Percentiles rank a stretch among this genome's conserved stretches.
Evolutionary conservation across 2,888 invertebrate species (phyloP).

Genomic region (Anaspis maculata): DNA sequence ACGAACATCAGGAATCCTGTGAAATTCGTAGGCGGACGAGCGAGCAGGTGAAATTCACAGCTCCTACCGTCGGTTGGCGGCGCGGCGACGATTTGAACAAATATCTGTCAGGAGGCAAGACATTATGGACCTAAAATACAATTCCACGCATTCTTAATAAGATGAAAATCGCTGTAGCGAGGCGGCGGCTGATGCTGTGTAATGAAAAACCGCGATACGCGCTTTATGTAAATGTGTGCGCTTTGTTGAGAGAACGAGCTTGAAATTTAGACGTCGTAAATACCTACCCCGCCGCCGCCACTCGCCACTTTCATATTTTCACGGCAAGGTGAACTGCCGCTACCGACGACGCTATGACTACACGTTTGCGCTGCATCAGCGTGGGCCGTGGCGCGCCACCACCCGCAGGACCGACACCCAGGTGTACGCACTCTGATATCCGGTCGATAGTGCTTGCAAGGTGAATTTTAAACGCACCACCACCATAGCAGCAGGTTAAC

Average conservation of each 20-base stretch:
- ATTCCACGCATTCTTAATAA: constrained; percentile 36
- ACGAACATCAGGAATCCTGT: too few relatives aligned
- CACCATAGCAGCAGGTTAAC: too few relatives aligned
- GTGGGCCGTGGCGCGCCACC: constrained; percentile 2
- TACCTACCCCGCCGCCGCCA: constrained; percentile 5
- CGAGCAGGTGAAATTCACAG: too few relatives aligned
- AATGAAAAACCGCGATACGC: constrained; percentile 34
- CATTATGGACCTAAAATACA: constrained; percentile 30
- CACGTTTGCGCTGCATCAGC: constrained; percentile 10
- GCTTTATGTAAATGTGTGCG: constrained; percentile 30
- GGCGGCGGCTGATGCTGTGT: constrained; percentile 15
- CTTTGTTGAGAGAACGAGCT: constrained; percentile 13
- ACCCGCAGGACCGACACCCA: constrained; percentile 8
- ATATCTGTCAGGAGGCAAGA: constrained; percentile 32
- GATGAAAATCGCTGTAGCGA: constrained; percentile 33
- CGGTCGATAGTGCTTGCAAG: constrained; percentile 16
- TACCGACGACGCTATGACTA: too few relatives aligned
- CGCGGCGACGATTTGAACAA: constrained; percentile 32
- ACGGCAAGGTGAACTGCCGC: background rate
- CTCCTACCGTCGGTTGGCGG: too few relatives aligned
- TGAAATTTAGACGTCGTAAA: constrained; percentile 16
- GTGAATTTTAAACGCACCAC: constrained; percentile 13
- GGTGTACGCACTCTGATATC: constrained; percentile 13
- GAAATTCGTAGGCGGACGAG: too few relatives aligned
- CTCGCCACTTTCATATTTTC: constrained; percentile 10